phyloP scores from a whole-genome alignment of 2,888 invertebrate genomes.

The Rhyacophila evoluta region DNA sequence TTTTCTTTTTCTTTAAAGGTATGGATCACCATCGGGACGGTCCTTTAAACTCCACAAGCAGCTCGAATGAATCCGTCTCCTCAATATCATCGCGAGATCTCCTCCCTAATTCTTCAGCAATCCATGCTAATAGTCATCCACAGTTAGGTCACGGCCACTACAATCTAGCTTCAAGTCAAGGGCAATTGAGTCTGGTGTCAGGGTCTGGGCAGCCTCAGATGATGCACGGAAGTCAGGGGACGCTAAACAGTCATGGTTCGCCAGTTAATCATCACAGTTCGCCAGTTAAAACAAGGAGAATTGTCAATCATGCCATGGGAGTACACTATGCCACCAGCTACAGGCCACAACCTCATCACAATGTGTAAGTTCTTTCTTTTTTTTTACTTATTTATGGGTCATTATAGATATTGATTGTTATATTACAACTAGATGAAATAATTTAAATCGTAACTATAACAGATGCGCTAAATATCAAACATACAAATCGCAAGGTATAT shows the following conservation, averaged over 20 bases:
- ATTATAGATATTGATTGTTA: too few relatives aligned
- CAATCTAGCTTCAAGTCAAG: conserved; percentile 31
- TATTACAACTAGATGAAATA: too few relatives aligned
- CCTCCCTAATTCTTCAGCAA: conserved; percentile 58
- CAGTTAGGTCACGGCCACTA: conserved; percentile 53
- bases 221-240: conserved; percentile 45
- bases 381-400: too few relatives aligned
- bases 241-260: conserved; percentile 48
- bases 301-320: conserved; percentile 56
- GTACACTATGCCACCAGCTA: conserved; percentile 60
- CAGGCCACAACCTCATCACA: conserved; percentile 58
- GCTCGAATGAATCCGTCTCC: conserved; percentile 88
- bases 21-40: conserved; percentile 52
- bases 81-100: conserved; percentile 73
- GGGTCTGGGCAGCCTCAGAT: neutral
- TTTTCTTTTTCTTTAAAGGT: conserved; percentile 41
- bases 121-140: conserved; percentile 42
- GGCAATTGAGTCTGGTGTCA: conserved; percentile 28
- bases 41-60: conserved; percentile 72
- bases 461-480: too few relatives aligned
- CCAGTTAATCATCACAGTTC: conserved; percentile 54
- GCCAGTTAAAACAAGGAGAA: conserved; percentile 54
- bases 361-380: conserved; percentile 58
- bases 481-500: too few relatives aligned
- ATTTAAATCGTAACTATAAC: too few relatives aligned